Evolutionary conservation across 2,888 invertebrate genomes (phyloP).

Genomic region (Gari tellinella): DNA sequence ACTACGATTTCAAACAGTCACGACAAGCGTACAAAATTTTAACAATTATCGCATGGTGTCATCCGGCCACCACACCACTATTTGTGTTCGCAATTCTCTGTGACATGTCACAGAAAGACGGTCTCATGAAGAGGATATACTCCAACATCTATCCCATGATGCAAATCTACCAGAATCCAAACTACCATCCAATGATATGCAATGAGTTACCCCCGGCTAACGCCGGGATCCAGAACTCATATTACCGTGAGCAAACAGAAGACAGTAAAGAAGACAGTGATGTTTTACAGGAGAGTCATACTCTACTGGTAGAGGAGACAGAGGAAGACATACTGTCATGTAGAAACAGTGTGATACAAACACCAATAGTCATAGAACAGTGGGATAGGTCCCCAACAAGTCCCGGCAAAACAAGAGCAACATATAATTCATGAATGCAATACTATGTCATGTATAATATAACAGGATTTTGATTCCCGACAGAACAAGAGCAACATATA

Average conservation of each 20-base stretch:
- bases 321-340: not conserved
- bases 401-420: conserved; percentile 35
- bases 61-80: conserved; percentile 81
- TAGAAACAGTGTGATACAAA: conserved; percentile 13
- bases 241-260: conserved; percentile 31
- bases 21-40: conserved; percentile 81
- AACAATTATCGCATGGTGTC: conserved; percentile 82
- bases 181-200: conserved; percentile 45
- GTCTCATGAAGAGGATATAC: conserved; percentile 68
- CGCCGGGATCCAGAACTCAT: conserved; percentile 44
- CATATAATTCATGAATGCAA: no score
- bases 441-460: no score
- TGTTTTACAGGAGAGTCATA: conserved; percentile 10
- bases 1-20: conserved; percentile 78
- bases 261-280: not conserved
- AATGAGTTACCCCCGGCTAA: conserved; percentile 35
- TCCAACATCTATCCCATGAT: conserved; percentile 73
- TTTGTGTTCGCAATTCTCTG: conserved; percentile 77
- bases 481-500: conserved; percentile 5
- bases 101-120: conserved; percentile 68
- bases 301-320: conserved; percentile 6
- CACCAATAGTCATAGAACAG: conserved; percentile 51
- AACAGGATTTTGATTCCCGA: no score
- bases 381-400: conserved; percentile 62
- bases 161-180: conserved; percentile 53